Conservation (phyloP, 1,140 invertebrate genomes). For the Drosophila asahinai region DNA sequence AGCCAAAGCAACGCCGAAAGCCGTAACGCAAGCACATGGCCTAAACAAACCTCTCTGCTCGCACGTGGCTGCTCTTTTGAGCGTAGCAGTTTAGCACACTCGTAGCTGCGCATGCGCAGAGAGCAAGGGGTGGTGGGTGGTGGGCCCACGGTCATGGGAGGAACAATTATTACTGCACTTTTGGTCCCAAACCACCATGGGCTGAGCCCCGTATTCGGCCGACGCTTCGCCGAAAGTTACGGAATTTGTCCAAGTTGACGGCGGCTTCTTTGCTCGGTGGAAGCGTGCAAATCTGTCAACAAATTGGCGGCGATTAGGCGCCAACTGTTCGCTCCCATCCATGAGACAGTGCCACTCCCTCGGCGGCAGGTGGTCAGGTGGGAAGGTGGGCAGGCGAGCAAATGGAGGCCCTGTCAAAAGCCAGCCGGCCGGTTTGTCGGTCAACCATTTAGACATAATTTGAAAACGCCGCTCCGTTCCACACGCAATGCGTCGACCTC, state of each 20-base stretch:
- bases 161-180: constrained; percentile 10
- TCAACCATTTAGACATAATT: constrained; percentile 74
- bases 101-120: constrained; percentile 51
- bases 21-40: constrained; percentile 39
- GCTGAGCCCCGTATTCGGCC: constrained; percentile 15
- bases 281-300: constrained; percentile 70
- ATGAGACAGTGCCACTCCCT: constrained; percentile 12
- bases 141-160: neutral
- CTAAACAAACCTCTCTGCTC: constrained; percentile 50
- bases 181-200: constrained; percentile 27
- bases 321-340: constrained; percentile 18
- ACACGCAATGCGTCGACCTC: constrained; percentile 45
- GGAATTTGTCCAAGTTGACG: constrained; percentile 47
- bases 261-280: constrained; percentile 30
- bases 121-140: constrained; percentile 4
- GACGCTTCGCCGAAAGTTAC: constrained; percentile 46
- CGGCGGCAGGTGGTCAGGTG: constrained; percentile 11
- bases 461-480: constrained; percentile 40
- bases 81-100: constrained; percentile 46
- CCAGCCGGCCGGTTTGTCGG: constrained; percentile 28
- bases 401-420: constrained; percentile 6
- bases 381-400: neutral
- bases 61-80: constrained; percentile 50
- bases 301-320: constrained; percentile 74
- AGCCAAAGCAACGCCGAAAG: constrained; percentile 38